These are phyloP conservation scores for Acrossocheilus fasciatus DNA, from an alignment of 2,797 vertebrate genomes.

Conservation along the genomic window DNA sequence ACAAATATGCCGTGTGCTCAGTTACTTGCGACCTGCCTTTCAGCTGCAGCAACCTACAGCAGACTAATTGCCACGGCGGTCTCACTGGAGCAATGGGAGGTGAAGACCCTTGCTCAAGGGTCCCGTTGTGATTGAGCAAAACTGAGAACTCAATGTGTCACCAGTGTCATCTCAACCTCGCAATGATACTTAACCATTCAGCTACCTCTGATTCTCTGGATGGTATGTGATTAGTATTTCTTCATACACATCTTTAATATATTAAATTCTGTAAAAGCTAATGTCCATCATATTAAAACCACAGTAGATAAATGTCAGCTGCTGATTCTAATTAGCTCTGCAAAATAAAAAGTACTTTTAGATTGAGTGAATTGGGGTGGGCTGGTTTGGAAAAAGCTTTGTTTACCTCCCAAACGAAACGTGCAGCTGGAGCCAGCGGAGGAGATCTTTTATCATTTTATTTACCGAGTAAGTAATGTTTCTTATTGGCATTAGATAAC, in stretches of 20 bases:
- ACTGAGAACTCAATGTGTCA: not conserved
- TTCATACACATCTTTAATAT: not conserved
- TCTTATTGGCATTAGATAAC: too few species aligned
- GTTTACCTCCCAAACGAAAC: too few species aligned
- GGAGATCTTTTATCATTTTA: too few species aligned
- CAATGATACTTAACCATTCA: not conserved
- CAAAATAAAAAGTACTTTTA: not conserved
- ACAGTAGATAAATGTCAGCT: not conserved
- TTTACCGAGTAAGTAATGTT: too few species aligned
- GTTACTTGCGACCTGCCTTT: not conserved
- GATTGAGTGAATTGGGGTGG: not conserved
- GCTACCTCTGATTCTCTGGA: not conserved
- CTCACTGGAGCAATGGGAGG: constrained; percentile 2
- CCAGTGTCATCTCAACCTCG: constrained; percentile 3
- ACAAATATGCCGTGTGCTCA: constrained; percentile 37
- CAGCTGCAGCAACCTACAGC: not conserved
- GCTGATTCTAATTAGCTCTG: not conserved
- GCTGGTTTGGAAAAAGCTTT: too few species aligned
- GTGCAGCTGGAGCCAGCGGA: too few species aligned
- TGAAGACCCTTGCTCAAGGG: constrained; percentile 10
- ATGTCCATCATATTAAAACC: not conserved
- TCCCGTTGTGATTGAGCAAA: not conserved
- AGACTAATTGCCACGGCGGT: constrained; percentile 4
- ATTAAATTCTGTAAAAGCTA: not conserved
- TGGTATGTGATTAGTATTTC: not conserved